These are phyloP conservation scores for Drosophila willistoni DNA, from an alignment of 1,140 invertebrate species.

Conservation along the genomic window DNA sequence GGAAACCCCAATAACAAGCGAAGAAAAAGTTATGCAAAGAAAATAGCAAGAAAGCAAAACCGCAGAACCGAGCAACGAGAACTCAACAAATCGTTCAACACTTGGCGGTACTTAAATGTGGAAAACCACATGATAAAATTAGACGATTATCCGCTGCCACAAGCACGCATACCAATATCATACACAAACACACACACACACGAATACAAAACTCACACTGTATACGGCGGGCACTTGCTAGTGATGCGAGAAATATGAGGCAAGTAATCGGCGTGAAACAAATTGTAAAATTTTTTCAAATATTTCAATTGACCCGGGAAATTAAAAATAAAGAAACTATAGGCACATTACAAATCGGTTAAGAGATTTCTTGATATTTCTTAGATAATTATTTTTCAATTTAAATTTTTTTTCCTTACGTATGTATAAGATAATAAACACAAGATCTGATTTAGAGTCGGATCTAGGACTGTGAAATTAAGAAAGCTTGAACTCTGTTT, in stretches of 20 bases:
- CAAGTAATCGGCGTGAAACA: neutral
- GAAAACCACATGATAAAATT: constrained; percentile 80
- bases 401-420: no score
- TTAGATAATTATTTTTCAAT: no score
- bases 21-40: neutral
- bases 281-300: neutral
- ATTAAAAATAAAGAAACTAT: no score
- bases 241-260: constrained; percentile 9
- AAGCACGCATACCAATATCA: constrained; percentile 25
- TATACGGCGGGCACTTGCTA: neutral
- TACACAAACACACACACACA: constrained; percentile 19
- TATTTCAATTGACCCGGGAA: neutral
- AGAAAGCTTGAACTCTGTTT: no score
- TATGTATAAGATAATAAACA: no score
- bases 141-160: constrained; percentile 73
- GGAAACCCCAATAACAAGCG: neutral
- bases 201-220: neutral
- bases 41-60: constrained; percentile 6
- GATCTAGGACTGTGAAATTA: no score
- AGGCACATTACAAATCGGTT: no score
- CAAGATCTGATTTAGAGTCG: no score
- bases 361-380: neutral
- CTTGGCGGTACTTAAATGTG: constrained; percentile 74
- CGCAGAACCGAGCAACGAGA: constrained; percentile 21
- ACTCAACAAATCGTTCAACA: constrained; percentile 73